A percentile compares a stretch with the other conserved stretches of the same genome.
Conservation (phyloP, 2,797 vertebrate species). For the Scyliorhinus canicula region DNA sequence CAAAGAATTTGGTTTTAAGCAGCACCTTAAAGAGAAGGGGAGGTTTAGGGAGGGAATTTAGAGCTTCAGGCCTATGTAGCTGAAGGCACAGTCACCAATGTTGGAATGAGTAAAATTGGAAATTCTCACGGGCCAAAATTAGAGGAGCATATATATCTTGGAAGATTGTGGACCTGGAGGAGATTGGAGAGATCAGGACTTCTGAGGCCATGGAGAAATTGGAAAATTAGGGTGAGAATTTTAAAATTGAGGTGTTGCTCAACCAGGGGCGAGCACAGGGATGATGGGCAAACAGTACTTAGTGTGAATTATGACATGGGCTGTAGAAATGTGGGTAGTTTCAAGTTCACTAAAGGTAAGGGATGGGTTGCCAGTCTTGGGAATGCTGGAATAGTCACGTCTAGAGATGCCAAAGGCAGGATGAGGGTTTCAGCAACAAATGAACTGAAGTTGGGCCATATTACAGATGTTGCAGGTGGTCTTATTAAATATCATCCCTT, state of each 20-base stretch:
- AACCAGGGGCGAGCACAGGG: background rate
- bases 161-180: background rate
- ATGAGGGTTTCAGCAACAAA: too few relatives aligned
- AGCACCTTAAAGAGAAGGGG: background rate
- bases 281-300: background rate
- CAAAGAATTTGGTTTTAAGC: background rate
- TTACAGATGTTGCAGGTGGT: too few relatives aligned
- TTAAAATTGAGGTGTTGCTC: background rate
- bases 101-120: background rate
- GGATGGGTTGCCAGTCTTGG: background rate
- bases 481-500: too few relatives aligned
- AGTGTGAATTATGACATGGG: background rate
- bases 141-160: background rate
- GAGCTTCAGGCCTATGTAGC: background rate
- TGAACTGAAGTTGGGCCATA: too few relatives aligned
- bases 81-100: background rate
- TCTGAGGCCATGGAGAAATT: too few relatives aligned
- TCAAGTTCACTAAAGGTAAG: background rate
- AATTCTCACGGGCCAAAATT: background rate
- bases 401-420: background rate
- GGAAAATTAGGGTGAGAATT: background rate
- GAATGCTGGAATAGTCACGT: background rate
- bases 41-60: background rate
- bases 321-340: background rate
- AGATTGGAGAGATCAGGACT: background rate